Conservation (phyloP, 1,140 invertebrate genomes). For the Brachionus asplanchnoidis region DNA sequence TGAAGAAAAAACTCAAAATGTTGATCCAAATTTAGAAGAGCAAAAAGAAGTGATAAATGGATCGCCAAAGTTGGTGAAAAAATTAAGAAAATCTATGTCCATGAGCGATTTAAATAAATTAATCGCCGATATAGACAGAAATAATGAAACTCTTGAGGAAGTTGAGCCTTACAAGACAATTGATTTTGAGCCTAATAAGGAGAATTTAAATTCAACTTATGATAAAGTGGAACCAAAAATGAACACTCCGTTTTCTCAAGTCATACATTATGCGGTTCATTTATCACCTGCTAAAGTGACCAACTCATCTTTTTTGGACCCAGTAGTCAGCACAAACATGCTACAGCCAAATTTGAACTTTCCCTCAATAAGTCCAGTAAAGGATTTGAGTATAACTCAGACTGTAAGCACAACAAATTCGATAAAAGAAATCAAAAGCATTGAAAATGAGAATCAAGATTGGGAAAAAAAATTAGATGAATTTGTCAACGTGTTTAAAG, state of each 20-base stretch:
- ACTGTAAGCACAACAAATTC: background rate
- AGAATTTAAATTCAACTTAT: constrained; percentile 2
- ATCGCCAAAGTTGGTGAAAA: background rate
- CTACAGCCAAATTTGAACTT: background rate
- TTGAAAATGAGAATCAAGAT: background rate
- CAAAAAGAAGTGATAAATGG: background rate
- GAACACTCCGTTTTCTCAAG: background rate
- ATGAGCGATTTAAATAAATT: constrained; percentile 21
- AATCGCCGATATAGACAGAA: background rate
- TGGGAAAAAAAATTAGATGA: background rate
- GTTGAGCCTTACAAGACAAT: background rate
- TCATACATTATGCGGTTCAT: background rate
- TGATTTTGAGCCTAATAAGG: background rate
- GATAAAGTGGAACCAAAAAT: background rate
- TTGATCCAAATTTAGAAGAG: background rate
- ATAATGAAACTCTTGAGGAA: background rate
- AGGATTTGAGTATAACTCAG: background rate
- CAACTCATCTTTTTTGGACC: background rate
- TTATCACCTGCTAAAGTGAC: background rate
- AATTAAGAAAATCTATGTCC: background rate
- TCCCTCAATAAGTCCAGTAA: background rate
- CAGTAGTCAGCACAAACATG: background rate
- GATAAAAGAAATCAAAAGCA: background rate
- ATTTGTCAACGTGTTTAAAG: background rate
- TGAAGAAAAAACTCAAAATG: background rate